These are phyloP conservation scores for Zaprionus africanus DNA, from an alignment of 1,140 invertebrate species.

Conservation along the genomic window DNA sequence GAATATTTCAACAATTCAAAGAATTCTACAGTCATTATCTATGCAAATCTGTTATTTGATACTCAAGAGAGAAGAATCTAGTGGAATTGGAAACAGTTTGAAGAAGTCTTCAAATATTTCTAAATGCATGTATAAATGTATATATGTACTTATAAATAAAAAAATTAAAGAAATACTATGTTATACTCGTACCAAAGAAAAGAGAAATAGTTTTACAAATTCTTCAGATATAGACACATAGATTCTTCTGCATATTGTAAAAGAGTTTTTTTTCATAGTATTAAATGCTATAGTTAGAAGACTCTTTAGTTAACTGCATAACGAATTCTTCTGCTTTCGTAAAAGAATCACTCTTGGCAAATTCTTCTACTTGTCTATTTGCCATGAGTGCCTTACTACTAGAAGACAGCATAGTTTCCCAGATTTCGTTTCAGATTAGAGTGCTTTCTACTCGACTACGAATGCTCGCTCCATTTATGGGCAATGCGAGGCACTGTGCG, in stretches of 20 bases:
- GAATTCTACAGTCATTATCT: neutral
- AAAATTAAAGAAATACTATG: too few species aligned
- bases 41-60: neutral
- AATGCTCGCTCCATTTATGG: constrained; percentile 1
- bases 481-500: neutral
- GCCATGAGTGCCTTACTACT: neutral
- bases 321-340: neutral
- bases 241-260: neutral
- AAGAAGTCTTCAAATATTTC: too few species aligned
- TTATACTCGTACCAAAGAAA: too few species aligned
- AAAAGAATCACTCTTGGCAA: too few species aligned
- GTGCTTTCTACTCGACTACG: neutral
- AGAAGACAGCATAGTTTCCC: neutral
- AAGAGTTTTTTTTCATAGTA: neutral
- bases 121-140: too few species aligned
- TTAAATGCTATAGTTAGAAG: neutral
- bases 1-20: neutral
- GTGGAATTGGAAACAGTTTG: too few species aligned
- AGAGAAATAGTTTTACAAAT: neutral
- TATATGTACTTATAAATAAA: neutral
- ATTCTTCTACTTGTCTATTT: neutral
- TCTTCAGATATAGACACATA: too few species aligned
- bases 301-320: too few species aligned
- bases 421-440: neutral
- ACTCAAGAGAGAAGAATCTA: neutral